Percentiles rank a stretch among this genome's conserved stretches.
phyloP scores from a whole-genome alignment of 2,888 invertebrate species.

The Calliopum simillimum region DNA sequence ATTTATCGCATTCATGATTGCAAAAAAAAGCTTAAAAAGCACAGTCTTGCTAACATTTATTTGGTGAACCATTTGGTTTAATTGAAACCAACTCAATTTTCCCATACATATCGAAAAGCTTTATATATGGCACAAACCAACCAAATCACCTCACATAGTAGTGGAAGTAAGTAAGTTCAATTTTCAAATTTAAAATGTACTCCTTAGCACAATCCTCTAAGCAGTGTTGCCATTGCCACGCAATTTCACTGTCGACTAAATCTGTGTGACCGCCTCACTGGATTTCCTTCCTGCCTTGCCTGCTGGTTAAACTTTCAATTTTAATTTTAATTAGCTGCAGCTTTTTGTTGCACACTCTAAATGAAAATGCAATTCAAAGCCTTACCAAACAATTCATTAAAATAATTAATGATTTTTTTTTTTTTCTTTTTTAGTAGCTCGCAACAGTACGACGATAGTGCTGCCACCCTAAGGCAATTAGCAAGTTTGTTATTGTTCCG shows the following conservation, averaged over 20 bases:
- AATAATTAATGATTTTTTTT: conserved; percentile 22
- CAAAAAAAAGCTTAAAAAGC: too few species aligned
- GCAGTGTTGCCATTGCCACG: too few species aligned
- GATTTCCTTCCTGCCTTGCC: neutral
- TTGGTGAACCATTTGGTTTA: too few species aligned
- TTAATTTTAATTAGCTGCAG: neutral
- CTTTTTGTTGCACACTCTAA: conserved; percentile 17
- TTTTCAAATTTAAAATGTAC: too few species aligned
- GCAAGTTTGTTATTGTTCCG: neutral
- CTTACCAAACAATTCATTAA: conserved; percentile 24
- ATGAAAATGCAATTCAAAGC: conserved; percentile 16
- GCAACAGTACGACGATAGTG: neutral
- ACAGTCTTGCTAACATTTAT: too few species aligned
- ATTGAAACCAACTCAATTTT: too few species aligned
- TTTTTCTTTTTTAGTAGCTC: neutral
- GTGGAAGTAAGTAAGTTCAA: too few species aligned
- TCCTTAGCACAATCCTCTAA: too few species aligned
- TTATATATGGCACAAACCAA: too few species aligned
- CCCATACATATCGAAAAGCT: too few species aligned
- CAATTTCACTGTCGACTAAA: neutral
- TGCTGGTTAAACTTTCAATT: neutral
- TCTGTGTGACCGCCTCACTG: neutral
- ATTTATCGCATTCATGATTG: too few species aligned
- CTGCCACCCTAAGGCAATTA: neutral
- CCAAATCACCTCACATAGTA: too few species aligned